Percentiles rank a stretch among this genome's conserved stretches.
phyloP scores from a whole-genome alignment of 2,113 vertebrate genomes.

The Heterotilapia buettikoferi region DNA sequence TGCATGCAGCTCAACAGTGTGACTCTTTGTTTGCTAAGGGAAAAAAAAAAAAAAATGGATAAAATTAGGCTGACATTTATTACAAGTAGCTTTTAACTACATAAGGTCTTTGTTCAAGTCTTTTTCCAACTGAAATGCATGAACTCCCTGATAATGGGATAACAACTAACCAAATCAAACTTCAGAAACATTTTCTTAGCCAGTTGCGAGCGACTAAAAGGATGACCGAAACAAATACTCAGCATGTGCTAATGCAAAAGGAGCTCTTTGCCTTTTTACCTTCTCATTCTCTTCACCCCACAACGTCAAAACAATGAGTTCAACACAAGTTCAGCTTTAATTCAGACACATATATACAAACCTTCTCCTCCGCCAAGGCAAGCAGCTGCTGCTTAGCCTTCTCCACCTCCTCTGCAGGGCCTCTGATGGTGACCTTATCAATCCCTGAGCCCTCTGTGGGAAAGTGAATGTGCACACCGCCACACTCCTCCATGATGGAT shows the following conservation, averaged over 20 bases:
- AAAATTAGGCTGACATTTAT: background rate
- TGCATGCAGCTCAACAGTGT: conserved; percentile 88
- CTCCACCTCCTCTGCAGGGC: conserved; percentile 92
- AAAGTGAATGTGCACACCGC: conserved; percentile 97
- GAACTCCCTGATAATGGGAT: background rate
- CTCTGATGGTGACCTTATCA: conserved; percentile 93
- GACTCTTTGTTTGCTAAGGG: conserved; percentile 92
- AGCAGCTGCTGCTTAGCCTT: conserved; percentile 93
- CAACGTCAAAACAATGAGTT: background rate
- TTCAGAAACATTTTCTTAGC: background rate
- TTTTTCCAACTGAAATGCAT: background rate
- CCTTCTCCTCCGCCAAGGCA: conserved; percentile 97
- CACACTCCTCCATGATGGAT: conserved; percentile 98
- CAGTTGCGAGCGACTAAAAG: background rate
- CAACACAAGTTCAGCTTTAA: background rate
- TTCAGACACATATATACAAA: conserved; percentile 45
- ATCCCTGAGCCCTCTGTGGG: conserved; percentile 94
- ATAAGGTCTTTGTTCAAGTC: background rate
- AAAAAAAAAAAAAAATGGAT: background rate
- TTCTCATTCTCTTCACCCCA: background rate
- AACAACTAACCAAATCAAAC: background rate
- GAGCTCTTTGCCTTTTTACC: background rate
- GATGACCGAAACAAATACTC: background rate
- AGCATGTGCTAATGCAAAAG: background rate
- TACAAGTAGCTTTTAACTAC: background rate